Conservation (phyloP, 2,888 invertebrate genomes). For the Harpalus rubripes region DNA sequence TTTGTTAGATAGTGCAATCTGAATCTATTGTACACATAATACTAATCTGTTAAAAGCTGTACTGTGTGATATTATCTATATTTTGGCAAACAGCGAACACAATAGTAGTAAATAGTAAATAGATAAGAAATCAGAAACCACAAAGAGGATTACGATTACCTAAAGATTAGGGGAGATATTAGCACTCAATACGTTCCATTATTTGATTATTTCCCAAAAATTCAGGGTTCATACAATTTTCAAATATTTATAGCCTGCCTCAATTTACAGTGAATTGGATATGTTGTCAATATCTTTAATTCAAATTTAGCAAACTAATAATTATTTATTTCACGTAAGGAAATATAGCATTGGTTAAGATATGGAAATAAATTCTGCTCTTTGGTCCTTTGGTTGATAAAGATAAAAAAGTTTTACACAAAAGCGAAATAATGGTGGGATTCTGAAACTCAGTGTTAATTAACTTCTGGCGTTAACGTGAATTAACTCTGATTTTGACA, state of each 20-base stretch:
- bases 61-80: not conserved
- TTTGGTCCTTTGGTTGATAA: no score
- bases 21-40: slow-evolving; percentile 11
- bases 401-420: no score
- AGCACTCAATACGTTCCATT: not conserved
- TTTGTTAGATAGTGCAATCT: not conserved
- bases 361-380: no score
- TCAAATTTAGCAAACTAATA: no score
- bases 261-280: not conserved
- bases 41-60: slow-evolving; percentile 36
- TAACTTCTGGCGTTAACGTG: no score
- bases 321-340: no score
- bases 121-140: slow-evolving; percentile 42
- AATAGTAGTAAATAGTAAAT: not conserved
- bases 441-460: no score
- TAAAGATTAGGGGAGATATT: not conserved
- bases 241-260: not conserved
- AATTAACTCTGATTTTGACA: no score
- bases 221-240: not conserved
- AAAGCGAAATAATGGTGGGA: no score
- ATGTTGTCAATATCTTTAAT: no score
- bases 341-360: no score
- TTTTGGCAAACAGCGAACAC: not conserved
- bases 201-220: not conserved
- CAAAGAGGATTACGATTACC: slow-evolving; percentile 33